Evolutionary conservation across 2,113 vertebrate genomes (phyloP), one percentile per base, ranked within the genome.

Genomic region (Origma solitaria): DNA sequence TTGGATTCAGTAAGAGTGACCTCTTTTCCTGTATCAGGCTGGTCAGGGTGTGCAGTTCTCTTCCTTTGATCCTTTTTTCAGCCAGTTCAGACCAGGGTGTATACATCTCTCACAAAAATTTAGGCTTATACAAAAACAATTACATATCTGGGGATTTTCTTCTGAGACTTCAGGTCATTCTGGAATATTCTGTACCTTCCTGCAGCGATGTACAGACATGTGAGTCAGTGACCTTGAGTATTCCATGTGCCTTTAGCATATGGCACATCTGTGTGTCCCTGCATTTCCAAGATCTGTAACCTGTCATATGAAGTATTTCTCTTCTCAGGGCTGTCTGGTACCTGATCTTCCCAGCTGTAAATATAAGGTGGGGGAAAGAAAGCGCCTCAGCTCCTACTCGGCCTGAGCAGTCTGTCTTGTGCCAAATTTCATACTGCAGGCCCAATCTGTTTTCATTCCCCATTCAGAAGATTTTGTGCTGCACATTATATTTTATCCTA

Each of bases 1-100:
- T 84, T 77, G 88, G 35, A 66, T 90, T 95, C 94, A 94, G n/a
- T 50, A 47, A 83, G 44, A 90, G 56, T 75, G 91, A 88, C 86
- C 85, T 79, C 40, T 80, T 83, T 54, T 90, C 71, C 82, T 85
- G 37, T 37, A 6, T 66, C 56, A 65, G 40, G 13, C 75, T 77
- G 68, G 58, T 73, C 82, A 70, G 10, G 23, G 24, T 66, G 27
- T 70, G 58, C 82, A 47, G 17, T 77, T 93, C 47, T 90, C 82
- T 88, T 80, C 58, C 70, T 90, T 49, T 58, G 75, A 58, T 73
- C 75, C 11, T 54, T 87, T 93, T 82, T 73, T 40, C 42, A 80
- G 4, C 12, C 10, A 4, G 11, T 79, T 92, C 58, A 86, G 40
- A 53, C 16, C 25, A 28, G 28, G 30, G 3, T 66, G 3, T 66